Evolutionary conservation across 1,140 invertebrate species (phyloP).

Genomic region (Ips nitidus): DNA sequence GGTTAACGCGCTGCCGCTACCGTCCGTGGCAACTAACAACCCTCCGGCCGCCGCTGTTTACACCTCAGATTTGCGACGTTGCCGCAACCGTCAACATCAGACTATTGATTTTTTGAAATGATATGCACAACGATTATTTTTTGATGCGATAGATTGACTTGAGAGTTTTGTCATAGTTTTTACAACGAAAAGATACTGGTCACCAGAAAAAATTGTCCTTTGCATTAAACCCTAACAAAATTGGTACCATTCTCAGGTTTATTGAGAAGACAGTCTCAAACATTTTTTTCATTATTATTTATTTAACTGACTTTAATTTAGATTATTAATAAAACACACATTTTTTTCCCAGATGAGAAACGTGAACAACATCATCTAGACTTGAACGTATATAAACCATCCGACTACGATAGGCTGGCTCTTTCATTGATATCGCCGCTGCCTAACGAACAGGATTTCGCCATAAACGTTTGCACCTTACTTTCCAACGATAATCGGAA

Average conservation of each 20-base stretch:
- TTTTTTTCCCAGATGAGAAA: constrained; percentile 38
- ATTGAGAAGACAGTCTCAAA: too few relatives aligned
- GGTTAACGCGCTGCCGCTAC: background rate
- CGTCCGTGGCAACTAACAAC: background rate
- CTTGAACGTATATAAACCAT: constrained; percentile 70
- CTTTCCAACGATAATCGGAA: constrained; percentile 92
- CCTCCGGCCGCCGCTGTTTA: background rate
- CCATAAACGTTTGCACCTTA: constrained; percentile 94
- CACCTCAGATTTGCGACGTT: constrained; percentile 1
- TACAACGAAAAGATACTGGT: too few relatives aligned
- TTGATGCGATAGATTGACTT: too few relatives aligned
- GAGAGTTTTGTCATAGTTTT: too few relatives aligned
- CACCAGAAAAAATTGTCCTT: too few relatives aligned
- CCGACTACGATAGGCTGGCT: constrained; percentile 85
- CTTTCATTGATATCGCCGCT: constrained; percentile 90
- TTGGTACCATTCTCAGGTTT: too few relatives aligned
- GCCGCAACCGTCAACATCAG: background rate
- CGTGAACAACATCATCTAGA: constrained; percentile 66
- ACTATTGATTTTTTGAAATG: too few relatives aligned
- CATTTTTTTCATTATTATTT: too few relatives aligned
- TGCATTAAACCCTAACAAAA: too few relatives aligned
- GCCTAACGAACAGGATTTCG: constrained; percentile 98
- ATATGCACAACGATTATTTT: too few relatives aligned
- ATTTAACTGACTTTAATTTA: too few relatives aligned
- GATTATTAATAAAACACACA: background rate